Percentiles rank a stretch among this genome's conserved stretches.
Evolutionary conservation across 2,797 vertebrate genomes (phyloP).

Genomic region (Helicolenus hilgendorfi): DNA sequence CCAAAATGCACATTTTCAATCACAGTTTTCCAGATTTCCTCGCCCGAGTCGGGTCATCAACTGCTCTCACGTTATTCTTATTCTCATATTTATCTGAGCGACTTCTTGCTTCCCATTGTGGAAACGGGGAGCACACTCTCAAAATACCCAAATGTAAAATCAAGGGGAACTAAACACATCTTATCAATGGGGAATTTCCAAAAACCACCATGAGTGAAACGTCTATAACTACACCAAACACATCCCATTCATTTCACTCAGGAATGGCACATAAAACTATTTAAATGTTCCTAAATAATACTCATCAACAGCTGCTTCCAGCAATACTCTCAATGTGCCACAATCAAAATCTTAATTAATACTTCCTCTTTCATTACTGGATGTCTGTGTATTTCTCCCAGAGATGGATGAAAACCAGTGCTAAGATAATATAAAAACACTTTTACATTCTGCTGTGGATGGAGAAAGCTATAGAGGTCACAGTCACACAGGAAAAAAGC

Average conservation of each 20-base stretch:
- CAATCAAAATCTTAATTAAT: constrained; percentile 15
- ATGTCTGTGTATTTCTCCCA: constrained; percentile 47
- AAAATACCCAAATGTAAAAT: constrained; percentile 30
- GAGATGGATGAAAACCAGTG: constrained; percentile 50
- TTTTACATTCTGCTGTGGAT: constrained; percentile 80
- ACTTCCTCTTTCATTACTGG: constrained; percentile 11
- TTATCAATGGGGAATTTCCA: constrained; percentile 34
- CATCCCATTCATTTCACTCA: constrained; percentile 49
- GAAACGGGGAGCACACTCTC: constrained; percentile 6
- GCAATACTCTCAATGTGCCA: constrained; percentile 43
- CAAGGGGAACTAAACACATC: constrained; percentile 28
- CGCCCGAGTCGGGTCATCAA: background rate
- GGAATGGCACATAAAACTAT: constrained; percentile 65
- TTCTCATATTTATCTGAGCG: constrained; percentile 21
- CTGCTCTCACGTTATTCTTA: background rate
- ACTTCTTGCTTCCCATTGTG: background rate
- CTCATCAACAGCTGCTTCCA: constrained; percentile 2
- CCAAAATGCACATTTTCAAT: constrained; percentile 80
- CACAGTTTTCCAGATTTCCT: constrained; percentile 58
- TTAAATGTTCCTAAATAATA: constrained; percentile 66
- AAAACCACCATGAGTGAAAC: constrained; percentile 56
- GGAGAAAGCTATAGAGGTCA: constrained; percentile 66
- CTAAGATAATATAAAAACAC: constrained; percentile 46
- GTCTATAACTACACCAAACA: constrained; percentile 78
- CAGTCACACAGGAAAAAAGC: constrained; percentile 53